Percentiles rank a stretch among this genome's conserved stretches.
Evolutionary conservation across 2,113 vertebrate genomes (phyloP).

Genomic region (Sebastes schlegelii): DNA sequence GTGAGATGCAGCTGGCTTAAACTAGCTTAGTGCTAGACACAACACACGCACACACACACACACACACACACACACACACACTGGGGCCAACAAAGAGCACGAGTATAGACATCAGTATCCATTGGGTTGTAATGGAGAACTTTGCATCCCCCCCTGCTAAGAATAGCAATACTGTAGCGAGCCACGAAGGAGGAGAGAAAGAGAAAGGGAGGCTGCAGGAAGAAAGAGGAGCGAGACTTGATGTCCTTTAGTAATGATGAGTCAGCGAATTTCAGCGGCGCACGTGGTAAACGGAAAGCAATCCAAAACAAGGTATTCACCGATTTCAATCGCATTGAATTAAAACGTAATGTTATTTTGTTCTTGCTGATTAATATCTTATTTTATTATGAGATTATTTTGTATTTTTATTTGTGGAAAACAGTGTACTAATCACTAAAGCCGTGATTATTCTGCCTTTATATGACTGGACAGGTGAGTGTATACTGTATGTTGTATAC

Average conservation of each 20-base stretch:
- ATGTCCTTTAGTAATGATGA: constrained; percentile 66
- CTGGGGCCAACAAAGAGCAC: constrained; percentile 26
- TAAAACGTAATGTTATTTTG: not conserved
- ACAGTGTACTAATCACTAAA: not conserved
- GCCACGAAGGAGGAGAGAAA: constrained; percentile 55
- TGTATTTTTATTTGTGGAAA: not conserved
- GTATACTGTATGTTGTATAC: too few relatives aligned
- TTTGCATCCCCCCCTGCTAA: constrained; percentile 52
- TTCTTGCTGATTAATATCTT: not conserved
- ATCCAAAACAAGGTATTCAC: constrained; percentile 6
- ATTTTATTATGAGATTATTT: not conserved
- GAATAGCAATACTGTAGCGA: constrained; percentile 58
- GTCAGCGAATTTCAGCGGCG: constrained; percentile 59
- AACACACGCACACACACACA: constrained; percentile 23
- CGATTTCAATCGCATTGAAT: not conserved
- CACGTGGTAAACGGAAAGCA: constrained; percentile 4
- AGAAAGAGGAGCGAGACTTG: constrained; percentile 44
- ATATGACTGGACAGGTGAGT: not conserved
- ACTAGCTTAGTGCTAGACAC: constrained; percentile 39
- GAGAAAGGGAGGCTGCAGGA: constrained; percentile 44
- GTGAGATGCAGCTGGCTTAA: constrained; percentile 55
- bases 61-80: constrained; percentile 21
- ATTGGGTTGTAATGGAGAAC: constrained; percentile 68
- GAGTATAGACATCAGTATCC: constrained; percentile 56
- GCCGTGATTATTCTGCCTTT: not conserved